These are phyloP conservation scores for Aldrovandia affinis DNA, from an alignment of 2,797 vertebrate species.

Conservation along the genomic window DNA sequence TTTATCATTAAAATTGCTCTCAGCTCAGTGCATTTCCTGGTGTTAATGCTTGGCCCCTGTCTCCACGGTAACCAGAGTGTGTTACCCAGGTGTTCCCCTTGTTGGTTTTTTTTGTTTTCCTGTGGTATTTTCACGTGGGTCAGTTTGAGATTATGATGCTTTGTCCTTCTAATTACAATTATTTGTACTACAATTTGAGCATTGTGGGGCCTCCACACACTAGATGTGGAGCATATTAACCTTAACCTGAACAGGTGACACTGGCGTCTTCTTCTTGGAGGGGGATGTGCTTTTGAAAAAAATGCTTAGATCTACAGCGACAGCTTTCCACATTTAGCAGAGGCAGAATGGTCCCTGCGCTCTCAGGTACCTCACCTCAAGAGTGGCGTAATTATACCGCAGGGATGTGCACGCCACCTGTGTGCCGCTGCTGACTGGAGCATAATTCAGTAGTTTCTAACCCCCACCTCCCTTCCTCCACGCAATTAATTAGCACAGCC, in stretches of 20 bases:
- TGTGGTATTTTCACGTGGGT: constrained; percentile 8
- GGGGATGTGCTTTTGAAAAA: not conserved
- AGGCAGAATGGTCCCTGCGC: no score
- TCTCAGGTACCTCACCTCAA: not conserved
- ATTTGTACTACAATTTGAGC: not conserved
- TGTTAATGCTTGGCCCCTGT: constrained; percentile 36
- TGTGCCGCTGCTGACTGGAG: constrained; percentile 28
- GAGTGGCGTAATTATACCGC: constrained; percentile 12
- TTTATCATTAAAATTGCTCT: constrained; percentile 62
- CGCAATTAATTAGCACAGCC: constrained; percentile 33
- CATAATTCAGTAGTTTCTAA: constrained; percentile 27
- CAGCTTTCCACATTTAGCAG: no score
- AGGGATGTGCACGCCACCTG: constrained; percentile 5
- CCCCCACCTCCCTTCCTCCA: not conserved
- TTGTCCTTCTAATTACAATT: not conserved
- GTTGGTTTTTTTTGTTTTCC: constrained; percentile 28
- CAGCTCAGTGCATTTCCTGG: constrained; percentile 40
- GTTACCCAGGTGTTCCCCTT: constrained; percentile 19
- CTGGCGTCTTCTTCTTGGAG: not conserved
- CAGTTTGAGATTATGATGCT: not conserved
- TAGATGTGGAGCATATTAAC: not conserved
- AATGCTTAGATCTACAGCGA: not conserved
- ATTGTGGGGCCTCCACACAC: not conserved
- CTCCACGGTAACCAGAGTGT: constrained; percentile 44
- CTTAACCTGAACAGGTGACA: not conserved